phyloP scores from a whole-genome alignment of 2,888 invertebrate species.

The Melanchra persicariae region DNA sequence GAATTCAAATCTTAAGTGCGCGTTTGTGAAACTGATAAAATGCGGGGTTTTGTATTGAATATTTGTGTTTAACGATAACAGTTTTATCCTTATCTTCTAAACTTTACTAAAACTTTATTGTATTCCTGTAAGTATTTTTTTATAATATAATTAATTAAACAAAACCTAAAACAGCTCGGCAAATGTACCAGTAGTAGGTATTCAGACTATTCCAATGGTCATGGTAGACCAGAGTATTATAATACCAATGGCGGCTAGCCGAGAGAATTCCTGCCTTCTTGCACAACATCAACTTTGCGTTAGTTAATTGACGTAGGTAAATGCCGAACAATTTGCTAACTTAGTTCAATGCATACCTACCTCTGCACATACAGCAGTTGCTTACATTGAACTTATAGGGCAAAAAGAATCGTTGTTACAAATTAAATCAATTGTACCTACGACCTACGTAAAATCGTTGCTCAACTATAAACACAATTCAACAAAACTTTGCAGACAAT shows the following conservation, averaged over 20 bases:
- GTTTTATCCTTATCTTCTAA: background rate
- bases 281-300: constrained; percentile 28
- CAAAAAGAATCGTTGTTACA: constrained; percentile 17
- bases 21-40: background rate
- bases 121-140: background rate
- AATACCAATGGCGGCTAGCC: constrained; percentile 13
- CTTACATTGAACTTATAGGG: background rate
- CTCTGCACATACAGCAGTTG: constrained; percentile 2
- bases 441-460: constrained; percentile 13
- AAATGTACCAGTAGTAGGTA: constrained; percentile 2
- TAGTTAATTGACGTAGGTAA: constrained; percentile 16
- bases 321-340: constrained; percentile 30
- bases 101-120: background rate
- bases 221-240: constrained; percentile 20
- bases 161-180: background rate
- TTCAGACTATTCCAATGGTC: constrained; percentile 20
- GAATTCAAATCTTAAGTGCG: background rate
- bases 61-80: background rate
- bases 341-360: constrained; percentile 13
- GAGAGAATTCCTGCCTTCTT: constrained; percentile 23
- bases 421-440: constrained; percentile 15
- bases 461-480: constrained; percentile 27
- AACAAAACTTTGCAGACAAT: constrained; percentile 41
- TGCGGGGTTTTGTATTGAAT: background rate
- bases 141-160: background rate